A percentile compares a stretch with the other conserved stretches of the same genome.
phyloP scores from a whole-genome alignment of 2,888 invertebrate species.

The Psococerastis gibbosa region DNA sequence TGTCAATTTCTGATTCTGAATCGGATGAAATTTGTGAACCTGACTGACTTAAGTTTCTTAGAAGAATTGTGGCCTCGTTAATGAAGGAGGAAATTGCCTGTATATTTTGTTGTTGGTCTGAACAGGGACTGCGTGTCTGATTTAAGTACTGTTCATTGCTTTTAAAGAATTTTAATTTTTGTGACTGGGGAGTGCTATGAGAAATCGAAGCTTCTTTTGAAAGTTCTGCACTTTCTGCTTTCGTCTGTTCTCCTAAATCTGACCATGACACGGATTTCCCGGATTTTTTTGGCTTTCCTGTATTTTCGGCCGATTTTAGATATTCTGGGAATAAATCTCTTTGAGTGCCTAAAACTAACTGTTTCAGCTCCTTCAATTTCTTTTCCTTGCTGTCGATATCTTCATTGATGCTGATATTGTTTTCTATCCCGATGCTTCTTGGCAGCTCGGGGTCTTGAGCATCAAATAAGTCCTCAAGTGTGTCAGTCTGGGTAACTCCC shows the following conservation, averaged over 20 bases:
- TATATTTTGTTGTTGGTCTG: too few relatives aligned
- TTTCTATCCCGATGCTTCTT: background rate
- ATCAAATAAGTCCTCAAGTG: conserved; percentile 1
- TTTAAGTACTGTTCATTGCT: too few relatives aligned
- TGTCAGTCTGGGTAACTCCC: conserved; percentile 1
- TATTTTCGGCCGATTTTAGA: background rate
- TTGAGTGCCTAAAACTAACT: background rate
- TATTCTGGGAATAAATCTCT: background rate
- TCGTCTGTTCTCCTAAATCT: too few relatives aligned
- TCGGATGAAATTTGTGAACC: background rate
- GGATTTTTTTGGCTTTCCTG: background rate
- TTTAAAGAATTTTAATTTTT: too few relatives aligned
- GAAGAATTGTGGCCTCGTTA: background rate
- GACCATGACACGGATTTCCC: conserved; percentile 4
- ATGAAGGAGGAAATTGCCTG: background rate
- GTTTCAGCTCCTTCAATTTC: background rate
- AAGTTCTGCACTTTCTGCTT: too few relatives aligned
- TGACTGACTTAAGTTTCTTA: conserved; percentile 1
- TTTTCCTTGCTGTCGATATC: background rate
- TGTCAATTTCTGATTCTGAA: background rate
- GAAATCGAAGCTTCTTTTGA: too few relatives aligned
- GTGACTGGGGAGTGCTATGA: too few relatives aligned
- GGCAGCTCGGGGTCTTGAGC: background rate
- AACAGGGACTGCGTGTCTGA: too few relatives aligned
- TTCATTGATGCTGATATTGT: background rate